Conservation (phyloP, 2,797 vertebrate genomes). For the Silurus aristotelis region DNA sequence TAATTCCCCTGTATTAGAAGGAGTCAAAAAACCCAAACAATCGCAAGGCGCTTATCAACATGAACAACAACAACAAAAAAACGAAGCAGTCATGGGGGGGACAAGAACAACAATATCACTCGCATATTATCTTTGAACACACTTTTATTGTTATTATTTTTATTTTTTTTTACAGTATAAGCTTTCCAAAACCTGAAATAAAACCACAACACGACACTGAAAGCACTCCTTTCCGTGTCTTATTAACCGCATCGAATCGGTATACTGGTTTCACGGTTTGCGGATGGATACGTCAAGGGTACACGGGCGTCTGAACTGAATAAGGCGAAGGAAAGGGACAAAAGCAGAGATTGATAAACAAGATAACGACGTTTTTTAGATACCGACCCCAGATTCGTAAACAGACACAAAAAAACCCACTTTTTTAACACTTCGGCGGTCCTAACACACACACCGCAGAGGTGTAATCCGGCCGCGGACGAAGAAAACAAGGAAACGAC, state of each 20-base stretch:
- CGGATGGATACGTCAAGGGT: constrained; percentile 65
- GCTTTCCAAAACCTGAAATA: too few species aligned
- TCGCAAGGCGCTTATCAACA: too few species aligned
- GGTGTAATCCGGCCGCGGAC: constrained; percentile 32
- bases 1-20: too few species aligned
- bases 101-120: too few species aligned
- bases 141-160: too few species aligned
- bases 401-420: neutral
- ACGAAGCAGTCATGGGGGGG: too few species aligned
- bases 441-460: neutral
- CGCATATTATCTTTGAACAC: too few species aligned
- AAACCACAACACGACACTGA: neutral
- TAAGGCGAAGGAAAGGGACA: constrained; percentile 17
- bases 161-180: too few species aligned
- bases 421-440: neutral
- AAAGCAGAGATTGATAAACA: neutral
- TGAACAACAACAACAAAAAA: too few species aligned
- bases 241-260: constrained; percentile 58
- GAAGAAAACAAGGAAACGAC: constrained; percentile 2
- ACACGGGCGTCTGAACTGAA: constrained; percentile 31
- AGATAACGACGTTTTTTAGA: neutral
- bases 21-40: too few species aligned
- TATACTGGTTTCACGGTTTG: constrained; percentile 49
- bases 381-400: too few species aligned
- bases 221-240: constrained; percentile 71